Percentiles rank a stretch among this genome's conserved stretches.
Evolutionary conservation across 2,797 vertebrate genomes (phyloP).

Genomic region (Botia almorhae): DNA sequence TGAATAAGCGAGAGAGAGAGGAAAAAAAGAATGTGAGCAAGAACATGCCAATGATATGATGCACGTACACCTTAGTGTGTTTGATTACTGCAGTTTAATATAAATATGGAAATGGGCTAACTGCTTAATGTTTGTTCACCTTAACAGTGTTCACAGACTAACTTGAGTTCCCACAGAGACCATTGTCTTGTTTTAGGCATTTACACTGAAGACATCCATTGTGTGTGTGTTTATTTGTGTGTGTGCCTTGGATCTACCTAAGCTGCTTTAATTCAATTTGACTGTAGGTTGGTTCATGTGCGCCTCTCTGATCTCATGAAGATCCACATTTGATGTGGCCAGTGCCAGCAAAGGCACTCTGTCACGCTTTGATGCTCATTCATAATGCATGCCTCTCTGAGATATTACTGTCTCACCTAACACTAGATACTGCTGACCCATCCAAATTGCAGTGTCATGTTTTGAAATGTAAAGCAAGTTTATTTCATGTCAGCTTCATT

Average conservation of each 20-base stretch:
- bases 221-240: background rate
- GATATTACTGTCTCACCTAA: background rate
- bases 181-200: background rate
- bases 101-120: too few relatives aligned
- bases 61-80: background rate
- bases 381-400: background rate
- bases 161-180: too few relatives aligned
- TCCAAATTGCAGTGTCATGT: conserved; percentile 6
- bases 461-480: conserved; percentile 2
- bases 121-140: background rate
- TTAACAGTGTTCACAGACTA: too few relatives aligned
- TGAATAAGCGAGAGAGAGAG: background rate
- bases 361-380: background rate
- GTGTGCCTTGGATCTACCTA: background rate
- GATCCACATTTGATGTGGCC: background rate
- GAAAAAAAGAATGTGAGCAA: background rate
- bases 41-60: background rate
- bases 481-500: background rate
- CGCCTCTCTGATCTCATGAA: background rate
- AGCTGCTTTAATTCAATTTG: background rate
- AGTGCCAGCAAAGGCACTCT: background rate
- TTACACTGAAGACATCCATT: background rate
- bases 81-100: background rate
- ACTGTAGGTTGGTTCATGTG: background rate
- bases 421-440: background rate